A percentile compares a stretch with the other conserved stretches of the same genome.
These are phyloP conservation scores for Standfussiana lucernea DNA, from an alignment of 2,888 invertebrate genomes.

Conservation along the genomic window DNA sequence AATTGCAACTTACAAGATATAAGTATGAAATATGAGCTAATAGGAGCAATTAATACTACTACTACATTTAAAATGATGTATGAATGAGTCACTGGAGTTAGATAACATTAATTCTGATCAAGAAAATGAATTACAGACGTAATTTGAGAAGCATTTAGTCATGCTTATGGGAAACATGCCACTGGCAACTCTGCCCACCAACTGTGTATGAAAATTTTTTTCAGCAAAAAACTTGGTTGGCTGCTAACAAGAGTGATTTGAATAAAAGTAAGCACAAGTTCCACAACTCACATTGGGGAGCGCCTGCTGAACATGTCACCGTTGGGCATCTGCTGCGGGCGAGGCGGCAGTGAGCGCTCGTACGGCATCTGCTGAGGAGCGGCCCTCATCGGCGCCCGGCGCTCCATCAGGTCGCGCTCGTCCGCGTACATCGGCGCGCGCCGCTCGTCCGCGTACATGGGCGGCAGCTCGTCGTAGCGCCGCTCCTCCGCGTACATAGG, in stretches of 20 bases:
- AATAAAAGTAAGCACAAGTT: background rate
- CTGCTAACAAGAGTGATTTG: background rate
- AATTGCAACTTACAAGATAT: background rate
- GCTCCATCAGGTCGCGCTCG: conserved; percentile 83
- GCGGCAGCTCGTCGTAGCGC: conserved; percentile 71
- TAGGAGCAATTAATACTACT: background rate
- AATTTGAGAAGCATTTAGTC: background rate
- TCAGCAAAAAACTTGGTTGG: background rate
- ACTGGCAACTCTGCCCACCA: background rate
- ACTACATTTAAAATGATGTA: background rate
- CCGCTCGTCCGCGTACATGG: conserved; percentile 76
- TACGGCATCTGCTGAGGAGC: conserved; percentile 79
- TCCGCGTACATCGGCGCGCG: conserved; percentile 83
- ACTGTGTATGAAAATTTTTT: background rate
- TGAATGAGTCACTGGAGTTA: conserved; percentile 1
- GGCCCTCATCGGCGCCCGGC: conserved; percentile 76
- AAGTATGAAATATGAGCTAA: conserved; percentile 4
- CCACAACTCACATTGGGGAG: conserved; percentile 82
- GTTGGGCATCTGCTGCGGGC: conserved; percentile 82
- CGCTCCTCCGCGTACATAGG: conserved; percentile 71
- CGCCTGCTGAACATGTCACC: conserved; percentile 89
- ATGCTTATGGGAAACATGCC: background rate
- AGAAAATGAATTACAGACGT: background rate
- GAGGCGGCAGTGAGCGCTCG: conserved; percentile 81
- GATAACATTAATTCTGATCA: background rate